Conservation (phyloP, 1,140 invertebrate species). For the Orius insidiosus region DNA sequence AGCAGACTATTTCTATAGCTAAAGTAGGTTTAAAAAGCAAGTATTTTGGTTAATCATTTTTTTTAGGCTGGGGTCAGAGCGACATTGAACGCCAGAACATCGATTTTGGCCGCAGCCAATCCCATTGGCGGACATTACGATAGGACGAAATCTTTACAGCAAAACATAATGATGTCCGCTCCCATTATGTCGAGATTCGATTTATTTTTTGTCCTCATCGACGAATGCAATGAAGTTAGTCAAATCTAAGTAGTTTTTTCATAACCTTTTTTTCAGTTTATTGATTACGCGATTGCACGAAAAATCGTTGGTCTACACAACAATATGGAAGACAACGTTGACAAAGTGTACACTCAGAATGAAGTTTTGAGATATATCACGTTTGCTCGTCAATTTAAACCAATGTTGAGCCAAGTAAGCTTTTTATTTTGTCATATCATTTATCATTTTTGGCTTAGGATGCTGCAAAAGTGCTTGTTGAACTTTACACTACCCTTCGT, state of each 20-base stretch:
- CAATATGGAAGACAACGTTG: slow-evolving; percentile 43
- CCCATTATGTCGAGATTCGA: slow-evolving; percentile 99
- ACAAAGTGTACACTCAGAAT: slow-evolving; percentile 63
- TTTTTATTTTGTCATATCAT: slow-evolving; percentile 14
- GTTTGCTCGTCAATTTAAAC: slow-evolving; percentile 93
- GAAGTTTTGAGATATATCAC: slow-evolving; percentile 88
- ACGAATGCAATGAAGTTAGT: slow-evolving; percentile 79
- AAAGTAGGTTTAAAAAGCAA: slow-evolving; percentile 60
- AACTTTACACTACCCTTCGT: slow-evolving; percentile 74
- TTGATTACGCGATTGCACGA: slow-evolving; percentile 51
- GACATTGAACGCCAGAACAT: slow-evolving; percentile 92
- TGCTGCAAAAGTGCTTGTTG: slow-evolving; percentile 67
- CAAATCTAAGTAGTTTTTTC: neutral
- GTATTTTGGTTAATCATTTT: slow-evolving; percentile 3
- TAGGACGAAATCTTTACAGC: slow-evolving; percentile 79
- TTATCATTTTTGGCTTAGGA: slow-evolving; percentile 37
- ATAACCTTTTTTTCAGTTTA: slow-evolving; percentile 17
- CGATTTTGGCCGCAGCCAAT: slow-evolving; percentile 96
- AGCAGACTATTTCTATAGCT: slow-evolving; percentile 97
- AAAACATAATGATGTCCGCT: slow-evolving; percentile 84
- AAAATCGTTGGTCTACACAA: slow-evolving; percentile 91
- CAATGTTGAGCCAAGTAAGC: slow-evolving; percentile 53
- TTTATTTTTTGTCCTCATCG: slow-evolving; percentile 94
- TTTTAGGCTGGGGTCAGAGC: slow-evolving; percentile 83
- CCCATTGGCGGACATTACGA: slow-evolving; percentile 95